These are phyloP conservation scores for Pachypeltis micranthus DNA, from an alignment of 1,140 invertebrate genomes.

Conservation along the genomic window DNA sequence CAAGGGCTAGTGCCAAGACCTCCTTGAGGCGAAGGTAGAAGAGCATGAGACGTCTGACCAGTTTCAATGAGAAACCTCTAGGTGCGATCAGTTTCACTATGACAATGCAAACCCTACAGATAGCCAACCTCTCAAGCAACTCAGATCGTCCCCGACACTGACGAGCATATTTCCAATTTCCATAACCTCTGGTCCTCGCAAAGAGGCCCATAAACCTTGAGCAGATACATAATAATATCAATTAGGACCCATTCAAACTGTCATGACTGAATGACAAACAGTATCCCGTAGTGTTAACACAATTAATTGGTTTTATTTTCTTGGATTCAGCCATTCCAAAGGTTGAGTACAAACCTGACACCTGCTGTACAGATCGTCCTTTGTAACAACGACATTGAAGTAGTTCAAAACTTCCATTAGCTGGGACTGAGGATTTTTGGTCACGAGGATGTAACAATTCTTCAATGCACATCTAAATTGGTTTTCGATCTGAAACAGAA, in stretches of 20 bases:
- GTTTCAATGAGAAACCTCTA: too few species aligned
- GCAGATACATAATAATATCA: not conserved
- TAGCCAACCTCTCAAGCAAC: too few species aligned
- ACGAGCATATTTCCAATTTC: too few species aligned
- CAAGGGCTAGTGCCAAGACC: too few species aligned
- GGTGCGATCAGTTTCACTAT: too few species aligned
- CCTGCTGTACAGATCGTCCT: conserved; percentile 50
- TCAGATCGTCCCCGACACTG: too few species aligned
- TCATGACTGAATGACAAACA: not conserved
- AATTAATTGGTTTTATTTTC: not conserved
- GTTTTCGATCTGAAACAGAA: conserved; percentile 5
- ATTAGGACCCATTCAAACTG: not conserved
- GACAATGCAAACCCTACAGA: too few species aligned
- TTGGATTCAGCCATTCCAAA: not conserved
- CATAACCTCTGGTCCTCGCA: too few species aligned
- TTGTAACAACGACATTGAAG: conserved; percentile 47
- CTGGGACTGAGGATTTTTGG: conserved; percentile 41
- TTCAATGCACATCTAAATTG: conserved; percentile 24
- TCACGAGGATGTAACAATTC: conserved; percentile 40
- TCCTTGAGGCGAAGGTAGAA: too few species aligned
- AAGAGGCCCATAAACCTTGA: not conserved
- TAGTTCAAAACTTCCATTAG: conserved; percentile 45
- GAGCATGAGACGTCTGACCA: too few species aligned
- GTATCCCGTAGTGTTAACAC: not conserved
- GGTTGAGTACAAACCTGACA: conserved; percentile 42